These are phyloP conservation scores for Rhopalosiphum maidis DNA, from an alignment of 1,140 invertebrate genomes.

Conservation along the genomic window DNA sequence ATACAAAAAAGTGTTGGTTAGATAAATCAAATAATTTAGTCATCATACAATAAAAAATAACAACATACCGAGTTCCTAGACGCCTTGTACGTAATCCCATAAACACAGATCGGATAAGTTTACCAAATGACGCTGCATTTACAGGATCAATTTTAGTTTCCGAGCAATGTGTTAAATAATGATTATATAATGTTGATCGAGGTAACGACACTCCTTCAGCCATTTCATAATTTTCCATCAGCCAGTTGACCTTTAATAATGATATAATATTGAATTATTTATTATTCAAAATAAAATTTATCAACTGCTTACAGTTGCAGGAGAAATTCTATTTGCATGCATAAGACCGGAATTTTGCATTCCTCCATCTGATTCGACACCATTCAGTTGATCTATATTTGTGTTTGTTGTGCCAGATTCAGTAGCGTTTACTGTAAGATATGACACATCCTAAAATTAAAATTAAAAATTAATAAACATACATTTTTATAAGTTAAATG, in stretches of 20 bases:
- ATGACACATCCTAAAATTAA: conserved; percentile 60
- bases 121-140: conserved; percentile 98
- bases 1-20: conserved; percentile 17
- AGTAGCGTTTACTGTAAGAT: conserved; percentile 56
- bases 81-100: conserved; percentile 91
- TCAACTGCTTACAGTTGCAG: conserved; percentile 80
- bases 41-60: background rate
- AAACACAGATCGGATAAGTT: conserved; percentile 97
- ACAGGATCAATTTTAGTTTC: conserved; percentile 96
- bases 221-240: conserved; percentile 97
- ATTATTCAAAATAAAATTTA: conserved; percentile 62
- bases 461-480: conserved; percentile 3
- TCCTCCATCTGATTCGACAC: conserved; percentile 63
- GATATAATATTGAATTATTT: conserved; percentile 2
- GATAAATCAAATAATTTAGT: conserved; percentile 15
- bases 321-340: conserved; percentile 85
- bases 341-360: conserved; percentile 70
- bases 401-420: conserved; percentile 61
- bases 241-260: conserved; percentile 85
- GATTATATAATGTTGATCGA: conserved; percentile 93
- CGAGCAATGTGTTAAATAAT: conserved; percentile 94
- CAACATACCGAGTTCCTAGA: conserved; percentile 83
- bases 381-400: conserved; percentile 64
- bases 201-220: conserved; percentile 96
- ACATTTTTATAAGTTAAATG: background rate